Base-by-base conservation (phyloP, 2,797 vertebrate species). In the Distichodus sexfasciatus region DNA sequence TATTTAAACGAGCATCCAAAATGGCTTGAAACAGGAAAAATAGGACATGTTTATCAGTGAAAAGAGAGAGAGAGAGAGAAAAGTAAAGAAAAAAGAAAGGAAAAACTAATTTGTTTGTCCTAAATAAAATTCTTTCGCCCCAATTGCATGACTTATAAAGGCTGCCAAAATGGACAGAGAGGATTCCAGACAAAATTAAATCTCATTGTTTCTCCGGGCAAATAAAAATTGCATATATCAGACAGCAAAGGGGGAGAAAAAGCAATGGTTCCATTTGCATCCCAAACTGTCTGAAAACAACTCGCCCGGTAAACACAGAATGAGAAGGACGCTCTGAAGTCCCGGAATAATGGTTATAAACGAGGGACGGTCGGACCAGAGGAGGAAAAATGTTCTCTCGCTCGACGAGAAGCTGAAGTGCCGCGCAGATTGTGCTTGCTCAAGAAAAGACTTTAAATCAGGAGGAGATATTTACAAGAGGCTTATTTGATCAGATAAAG, bases 161-260 rank as follows among this genome's bases (percentile, higher is more conserved):
- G 26, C 36, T 17, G 5, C 17, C 9, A 15, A 62, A 61, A 60
- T 66, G n/a, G 41, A 71, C 60, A 62, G 10, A 1, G n/a, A 33
- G 43, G 44, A 74, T 70, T 59, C 36, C 66, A 63, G 24, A 54
- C 60, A 76, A 62, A n/a, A 74, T 57, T 63, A 62, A 59, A 40
- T 21, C 48, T 59, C 26, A 17, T 41, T 66, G 48, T 68, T 62
- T 48, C 60, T 55, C 21, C 11, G 28, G 33, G 59, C 67, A 74
- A 60, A 68, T 71, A 78, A 23, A 59, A 58, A 50, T 41, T 57
- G 61, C 26, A 36, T 11, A 26, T 41, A 40, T 64, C 28, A 50
- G 59, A 33, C 51, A 67, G n/a, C n/a, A n/a, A n/a, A n/a, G 58
- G 63, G 44, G 51, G 48, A 11, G 29, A 68, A 63, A 35, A 47